Conservation (phyloP, 2,888 invertebrate species). For the Seira sanloemensis region DNA sequence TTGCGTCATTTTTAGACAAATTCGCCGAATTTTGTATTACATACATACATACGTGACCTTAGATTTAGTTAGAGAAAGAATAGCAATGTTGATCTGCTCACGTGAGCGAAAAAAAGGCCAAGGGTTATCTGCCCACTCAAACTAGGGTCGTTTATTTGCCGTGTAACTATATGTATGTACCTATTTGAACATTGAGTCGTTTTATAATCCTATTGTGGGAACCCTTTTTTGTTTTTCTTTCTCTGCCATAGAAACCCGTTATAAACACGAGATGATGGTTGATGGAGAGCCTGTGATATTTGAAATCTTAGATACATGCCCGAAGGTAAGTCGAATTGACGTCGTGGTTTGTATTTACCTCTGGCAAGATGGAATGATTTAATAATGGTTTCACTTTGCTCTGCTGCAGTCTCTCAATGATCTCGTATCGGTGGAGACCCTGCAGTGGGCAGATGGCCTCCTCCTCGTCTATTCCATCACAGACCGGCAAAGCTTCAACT, state of each 20-base stretch:
- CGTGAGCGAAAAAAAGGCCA: no score
- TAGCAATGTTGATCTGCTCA: no score
- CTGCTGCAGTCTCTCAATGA: conserved; percentile 84
- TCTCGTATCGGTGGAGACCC: conserved; percentile 83
- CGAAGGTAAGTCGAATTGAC: conserved; percentile 81
- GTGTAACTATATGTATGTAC: no score
- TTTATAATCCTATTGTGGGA: background rate
- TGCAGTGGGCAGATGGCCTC: conserved; percentile 94
- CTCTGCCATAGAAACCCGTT: conserved; percentile 90
- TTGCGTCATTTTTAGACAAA: no score
- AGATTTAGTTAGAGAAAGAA: no score
- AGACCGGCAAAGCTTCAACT: conserved; percentile 89
- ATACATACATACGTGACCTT: no score
- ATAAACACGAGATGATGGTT: conserved; percentile 91
- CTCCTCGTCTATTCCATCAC: conserved; percentile 93
- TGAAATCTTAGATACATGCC: conserved; percentile 93
- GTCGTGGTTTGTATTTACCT: background rate
- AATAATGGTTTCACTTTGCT: conserved; percentile 21
- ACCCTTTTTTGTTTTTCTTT: conserved; percentile 45
- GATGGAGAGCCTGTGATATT: conserved; percentile 93
- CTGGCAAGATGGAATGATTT: no score
- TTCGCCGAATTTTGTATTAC: no score
- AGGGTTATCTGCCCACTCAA: no score
- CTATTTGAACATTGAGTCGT: no score
- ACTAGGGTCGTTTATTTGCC: no score